A percentile compares a stretch with the other conserved stretches of the same genome.
phyloP scores from a whole-genome alignment of 2,113 vertebrate genomes.

The Baryphthengus martii region DNA sequence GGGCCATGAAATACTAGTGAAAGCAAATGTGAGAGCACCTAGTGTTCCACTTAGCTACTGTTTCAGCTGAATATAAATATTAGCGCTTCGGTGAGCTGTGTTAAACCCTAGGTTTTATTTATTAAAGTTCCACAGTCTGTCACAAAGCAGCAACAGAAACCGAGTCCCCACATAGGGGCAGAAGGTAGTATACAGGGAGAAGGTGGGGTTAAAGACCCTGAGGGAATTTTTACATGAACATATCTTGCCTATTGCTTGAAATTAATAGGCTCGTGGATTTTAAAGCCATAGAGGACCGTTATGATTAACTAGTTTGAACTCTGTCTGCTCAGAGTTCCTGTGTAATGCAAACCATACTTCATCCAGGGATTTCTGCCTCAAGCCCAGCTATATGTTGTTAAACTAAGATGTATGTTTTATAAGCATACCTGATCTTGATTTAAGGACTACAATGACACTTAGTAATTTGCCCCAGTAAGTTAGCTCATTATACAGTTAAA shows the following conservation, averaged over 20 bases:
- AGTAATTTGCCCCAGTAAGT: conserved; percentile 5
- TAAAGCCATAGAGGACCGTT: neutral
- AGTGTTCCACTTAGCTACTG: neutral
- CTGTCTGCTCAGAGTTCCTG: neutral
- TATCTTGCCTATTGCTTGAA: neutral
- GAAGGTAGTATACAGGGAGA: neutral
- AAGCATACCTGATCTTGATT: conserved; percentile 22
- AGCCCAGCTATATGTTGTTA: neutral
- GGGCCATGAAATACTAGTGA: neutral
- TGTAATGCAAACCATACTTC: neutral
- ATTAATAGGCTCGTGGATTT: neutral
- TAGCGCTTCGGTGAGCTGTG: neutral
- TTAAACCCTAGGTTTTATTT: neutral
- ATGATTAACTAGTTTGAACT: neutral
- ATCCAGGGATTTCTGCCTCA: neutral
- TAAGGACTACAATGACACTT: conserved; percentile 33
- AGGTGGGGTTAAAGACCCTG: neutral
- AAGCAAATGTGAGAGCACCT: neutral
- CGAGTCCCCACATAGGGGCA: neutral
- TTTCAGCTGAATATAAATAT: neutral
- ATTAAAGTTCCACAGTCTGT: neutral
- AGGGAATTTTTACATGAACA: neutral
- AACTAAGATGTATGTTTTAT: conserved; percentile 27
- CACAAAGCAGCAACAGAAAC: neutral
- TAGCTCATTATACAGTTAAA: conserved; percentile 15